These are phyloP conservation scores for Monoplex corrugatus DNA, from an alignment of 2,888 invertebrate species.

Conservation along the genomic window DNA sequence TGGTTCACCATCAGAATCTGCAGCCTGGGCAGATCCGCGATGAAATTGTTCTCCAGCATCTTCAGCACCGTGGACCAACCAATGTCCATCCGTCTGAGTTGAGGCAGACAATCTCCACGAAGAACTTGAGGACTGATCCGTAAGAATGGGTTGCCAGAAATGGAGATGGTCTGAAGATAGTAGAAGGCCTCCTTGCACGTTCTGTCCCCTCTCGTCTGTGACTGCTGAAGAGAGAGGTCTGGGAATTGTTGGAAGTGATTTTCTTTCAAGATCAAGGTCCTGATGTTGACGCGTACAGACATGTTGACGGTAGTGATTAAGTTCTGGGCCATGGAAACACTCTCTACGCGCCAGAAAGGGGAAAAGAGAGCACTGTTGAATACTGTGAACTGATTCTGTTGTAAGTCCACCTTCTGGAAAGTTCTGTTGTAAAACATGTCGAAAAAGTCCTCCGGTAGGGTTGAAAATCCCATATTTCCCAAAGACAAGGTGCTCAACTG, in stretches of 20 bases:
- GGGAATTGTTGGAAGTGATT: background rate
- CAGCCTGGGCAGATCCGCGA: slow-evolving; percentile 38
- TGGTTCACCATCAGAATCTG: background rate
- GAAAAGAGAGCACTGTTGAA: slow-evolving; percentile 14
- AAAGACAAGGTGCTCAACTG: background rate
- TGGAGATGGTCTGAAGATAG: background rate
- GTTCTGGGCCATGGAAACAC: background rate
- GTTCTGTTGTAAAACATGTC: slow-evolving; percentile 18
- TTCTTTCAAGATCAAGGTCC: background rate
- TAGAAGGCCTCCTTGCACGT: background rate
- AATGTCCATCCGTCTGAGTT: slow-evolving; percentile 35
- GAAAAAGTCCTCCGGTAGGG: slow-evolving; percentile 34
- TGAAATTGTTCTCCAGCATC: slow-evolving; percentile 39
- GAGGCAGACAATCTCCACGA: slow-evolving; percentile 12
- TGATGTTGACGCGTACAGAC: background rate
- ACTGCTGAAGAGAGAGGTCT: slow-evolving; percentile 17
- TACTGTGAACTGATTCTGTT: background rate
- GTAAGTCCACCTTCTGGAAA: background rate
- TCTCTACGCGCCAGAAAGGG: background rate
- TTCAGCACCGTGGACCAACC: background rate
- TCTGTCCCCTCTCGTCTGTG: background rate
- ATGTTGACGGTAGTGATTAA: background rate
- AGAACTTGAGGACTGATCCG: background rate
- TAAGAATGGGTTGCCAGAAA: background rate
- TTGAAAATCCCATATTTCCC: background rate